Evolutionary conservation across 2,113 vertebrate genomes (phyloP).

Genomic region (Ochotona curzoniae): DNA sequence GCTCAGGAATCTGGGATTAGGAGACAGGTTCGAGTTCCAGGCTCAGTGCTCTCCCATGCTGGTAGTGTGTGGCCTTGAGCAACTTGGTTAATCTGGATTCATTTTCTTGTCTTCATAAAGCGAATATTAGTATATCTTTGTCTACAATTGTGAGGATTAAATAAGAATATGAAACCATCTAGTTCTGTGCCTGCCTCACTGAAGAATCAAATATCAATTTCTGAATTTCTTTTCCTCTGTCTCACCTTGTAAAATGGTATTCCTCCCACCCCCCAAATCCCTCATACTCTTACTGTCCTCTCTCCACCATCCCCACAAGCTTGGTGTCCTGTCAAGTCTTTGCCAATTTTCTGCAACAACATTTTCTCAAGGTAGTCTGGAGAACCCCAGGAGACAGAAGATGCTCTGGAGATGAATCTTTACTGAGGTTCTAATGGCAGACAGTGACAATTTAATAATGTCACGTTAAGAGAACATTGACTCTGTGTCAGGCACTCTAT

Average conservation of each 20-base stretch:
- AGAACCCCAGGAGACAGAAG: background rate
- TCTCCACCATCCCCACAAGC: background rate
- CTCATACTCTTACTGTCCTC: background rate
- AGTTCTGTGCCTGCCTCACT: constrained; percentile 44
- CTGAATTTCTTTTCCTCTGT: background rate
- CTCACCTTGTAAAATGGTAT: constrained; percentile 14
- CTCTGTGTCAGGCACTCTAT: constrained; percentile 39
- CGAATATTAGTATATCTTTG: constrained; percentile 42
- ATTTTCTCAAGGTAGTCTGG: background rate
- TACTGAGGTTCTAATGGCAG: constrained; percentile 51
- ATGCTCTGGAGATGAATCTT: constrained; percentile 30
- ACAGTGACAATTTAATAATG: constrained; percentile 52
- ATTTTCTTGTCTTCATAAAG: constrained; percentile 51
- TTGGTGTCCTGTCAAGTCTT: background rate
- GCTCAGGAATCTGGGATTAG: background rate
- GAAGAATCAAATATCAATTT: constrained; percentile 55
- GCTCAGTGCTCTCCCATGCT: background rate
- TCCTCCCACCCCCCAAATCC: background rate
- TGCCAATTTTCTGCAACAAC: constrained; percentile 24
- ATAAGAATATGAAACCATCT: constrained; percentile 24
- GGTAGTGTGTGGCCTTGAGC: constrained; percentile 24
- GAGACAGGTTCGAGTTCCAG: background rate
- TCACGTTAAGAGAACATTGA: constrained; percentile 46
- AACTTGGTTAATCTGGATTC: constrained; percentile 3
- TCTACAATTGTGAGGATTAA: constrained; percentile 13